Base-by-base conservation (phyloP, 2,113 vertebrate species). In the Gopherus evgoodei region DNA sequence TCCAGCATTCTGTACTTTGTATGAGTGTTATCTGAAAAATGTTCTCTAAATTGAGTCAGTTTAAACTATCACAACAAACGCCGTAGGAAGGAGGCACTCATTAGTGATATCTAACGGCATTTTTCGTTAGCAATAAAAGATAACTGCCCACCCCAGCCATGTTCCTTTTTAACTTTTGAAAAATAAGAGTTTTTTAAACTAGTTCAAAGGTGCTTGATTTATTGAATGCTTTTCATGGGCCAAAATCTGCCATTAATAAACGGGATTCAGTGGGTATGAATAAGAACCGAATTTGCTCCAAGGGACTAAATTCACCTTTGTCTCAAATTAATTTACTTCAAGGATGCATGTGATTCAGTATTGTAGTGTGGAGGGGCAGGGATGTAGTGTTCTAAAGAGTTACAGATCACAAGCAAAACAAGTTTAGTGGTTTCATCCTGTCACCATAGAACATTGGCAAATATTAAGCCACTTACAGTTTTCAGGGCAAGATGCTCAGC, bases 1-100 rank as follows among this genome's bases (percentile, higher is more conserved):
- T 83, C 81, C 91, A 65, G 91, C 90, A 94, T 95, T 97, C 92
- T 90, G 93, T 59, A 88, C 42, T 42, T 84, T 87, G 92, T 96
- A 94, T 44, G 42, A 91, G 59, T 88, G 44, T 94, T 85, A 94
- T 90, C 95, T 90, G 97, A 91, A 50, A 91, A 96, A 91, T 81
- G 44, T 89, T 91, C 57, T 88, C 44, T 80, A 59, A 97, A 95
- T n/a, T 5, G 95, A 96, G 91, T 2, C 2, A 86, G 81, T 91
- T 96, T 35, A 56, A 92, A 90, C 16, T 87, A 38, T 88, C 12
- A 0, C 42, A 83, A 16, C 82, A 93, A 82, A 13, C 88, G 22
- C 59, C 86, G 19, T 54, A 90, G 72, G n/a, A 95, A 10, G 14
- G 78, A 88, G 76, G 8, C 81, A 87, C 31, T 87, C 31, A 81